A percentile compares a stretch with the other conserved stretches of the same genome.
These are phyloP conservation scores for Drosophila diplacantha DNA, from an alignment of 2,888 invertebrate genomes.

Conservation along the genomic window DNA sequence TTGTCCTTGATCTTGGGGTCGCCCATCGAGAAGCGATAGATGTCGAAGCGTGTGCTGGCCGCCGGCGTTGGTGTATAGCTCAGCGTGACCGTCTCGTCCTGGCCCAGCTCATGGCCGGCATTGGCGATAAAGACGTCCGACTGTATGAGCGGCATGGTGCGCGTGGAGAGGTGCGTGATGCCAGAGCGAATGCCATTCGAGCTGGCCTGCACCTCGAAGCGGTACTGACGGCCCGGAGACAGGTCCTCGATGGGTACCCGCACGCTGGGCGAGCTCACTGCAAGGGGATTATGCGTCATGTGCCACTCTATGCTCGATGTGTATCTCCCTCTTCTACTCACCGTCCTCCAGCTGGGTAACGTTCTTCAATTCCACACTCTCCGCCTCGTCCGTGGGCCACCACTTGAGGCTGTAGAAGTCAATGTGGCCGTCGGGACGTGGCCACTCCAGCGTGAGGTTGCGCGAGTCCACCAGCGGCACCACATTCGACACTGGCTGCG, in stretches of 20 bases:
- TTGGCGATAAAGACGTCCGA: slow-evolving; percentile 94
- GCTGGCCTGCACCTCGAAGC: slow-evolving; percentile 86
- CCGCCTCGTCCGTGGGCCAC: slow-evolving; percentile 82
- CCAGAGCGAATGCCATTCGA: slow-evolving; percentile 89
- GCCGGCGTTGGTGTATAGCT: slow-evolving; percentile 89
- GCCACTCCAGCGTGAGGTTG: slow-evolving; percentile 94
- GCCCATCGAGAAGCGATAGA: slow-evolving; percentile 89
- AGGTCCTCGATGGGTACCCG: slow-evolving; percentile 85
- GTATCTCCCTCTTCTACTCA: slow-evolving; percentile 45
- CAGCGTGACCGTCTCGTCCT: slow-evolving; percentile 83
- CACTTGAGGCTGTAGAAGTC: slow-evolving; percentile 89
- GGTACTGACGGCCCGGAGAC: slow-evolving; percentile 89
- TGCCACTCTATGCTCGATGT: too few relatives aligned
- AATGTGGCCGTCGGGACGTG: slow-evolving; percentile 90
- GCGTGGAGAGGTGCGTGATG: slow-evolving; percentile 84
- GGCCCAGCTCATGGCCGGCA: slow-evolving; percentile 69
- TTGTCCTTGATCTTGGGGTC: slow-evolving; percentile 84
- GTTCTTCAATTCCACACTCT: slow-evolving; percentile 79
- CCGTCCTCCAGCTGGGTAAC: slow-evolving; percentile 77
- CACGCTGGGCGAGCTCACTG: slow-evolving; percentile 78
- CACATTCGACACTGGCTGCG: slow-evolving; percentile 91
- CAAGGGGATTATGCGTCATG: background rate
- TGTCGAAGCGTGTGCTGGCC: slow-evolving; percentile 87
- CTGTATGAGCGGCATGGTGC: slow-evolving; percentile 92
- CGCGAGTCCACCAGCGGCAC: slow-evolving; percentile 90